phyloP scores from a whole-genome alignment of 2,113 vertebrate species.

The Leucoraja erinaceus region DNA sequence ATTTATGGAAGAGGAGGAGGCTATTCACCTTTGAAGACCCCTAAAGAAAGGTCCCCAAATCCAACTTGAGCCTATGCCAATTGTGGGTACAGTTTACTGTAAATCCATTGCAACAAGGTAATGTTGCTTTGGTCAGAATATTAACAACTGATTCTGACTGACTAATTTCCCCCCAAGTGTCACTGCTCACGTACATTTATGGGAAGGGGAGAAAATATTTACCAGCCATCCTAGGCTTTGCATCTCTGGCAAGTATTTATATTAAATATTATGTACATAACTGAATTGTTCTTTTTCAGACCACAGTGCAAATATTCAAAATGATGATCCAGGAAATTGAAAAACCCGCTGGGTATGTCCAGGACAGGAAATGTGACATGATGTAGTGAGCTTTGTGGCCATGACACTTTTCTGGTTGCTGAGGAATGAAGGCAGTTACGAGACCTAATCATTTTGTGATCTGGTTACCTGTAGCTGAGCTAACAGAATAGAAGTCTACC shows the following conservation, averaged over 20 bases:
- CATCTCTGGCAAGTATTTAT: neutral
- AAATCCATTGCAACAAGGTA: neutral
- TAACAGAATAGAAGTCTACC: neutral
- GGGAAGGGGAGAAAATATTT: neutral
- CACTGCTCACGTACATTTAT: neutral
- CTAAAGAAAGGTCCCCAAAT: neutral
- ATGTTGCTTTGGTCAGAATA: neutral
- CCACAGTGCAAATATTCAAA: constrained; percentile 60
- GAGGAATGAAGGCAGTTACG: neutral
- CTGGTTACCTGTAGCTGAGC: neutral
- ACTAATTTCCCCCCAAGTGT: neutral
- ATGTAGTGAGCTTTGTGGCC: constrained; percentile 44
- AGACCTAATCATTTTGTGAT: neutral
- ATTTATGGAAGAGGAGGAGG: too few species aligned
- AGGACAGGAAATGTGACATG: constrained; percentile 62
- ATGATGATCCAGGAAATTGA: constrained; percentile 63
- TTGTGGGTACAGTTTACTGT: neutral
- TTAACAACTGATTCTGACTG: neutral
- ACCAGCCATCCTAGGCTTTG: neutral
- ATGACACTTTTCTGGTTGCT: neutral
- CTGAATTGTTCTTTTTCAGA: constrained; percentile 46
- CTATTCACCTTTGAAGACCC: too few species aligned
- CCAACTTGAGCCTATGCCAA: neutral
- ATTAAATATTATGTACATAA: neutral
- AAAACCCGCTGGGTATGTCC: constrained; percentile 58